Percentiles rank a stretch among this genome's conserved stretches.
Evolutionary conservation across 1,140 invertebrate genomes (phyloP).

Genomic region (Drosophila arawakana): DNA sequence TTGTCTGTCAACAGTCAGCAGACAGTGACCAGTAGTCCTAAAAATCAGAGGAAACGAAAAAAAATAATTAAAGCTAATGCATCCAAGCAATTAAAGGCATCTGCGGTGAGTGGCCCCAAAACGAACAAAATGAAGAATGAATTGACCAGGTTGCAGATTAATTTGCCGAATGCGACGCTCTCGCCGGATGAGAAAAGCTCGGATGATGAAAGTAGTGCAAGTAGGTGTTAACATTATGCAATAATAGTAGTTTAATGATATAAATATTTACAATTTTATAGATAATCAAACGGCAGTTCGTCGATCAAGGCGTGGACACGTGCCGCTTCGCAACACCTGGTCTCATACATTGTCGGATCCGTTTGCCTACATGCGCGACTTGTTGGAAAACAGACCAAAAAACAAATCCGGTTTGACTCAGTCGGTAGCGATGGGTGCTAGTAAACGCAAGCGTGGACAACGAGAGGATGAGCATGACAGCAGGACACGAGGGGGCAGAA

Average conservation of each 20-base stretch:
- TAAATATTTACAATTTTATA: neutral
- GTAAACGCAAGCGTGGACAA: neutral
- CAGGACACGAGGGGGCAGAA: neutral
- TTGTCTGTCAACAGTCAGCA: neutral
- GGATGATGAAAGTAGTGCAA: constrained; percentile 1
- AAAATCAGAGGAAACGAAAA: neutral
- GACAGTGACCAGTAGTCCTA: neutral
- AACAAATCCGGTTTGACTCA: neutral
- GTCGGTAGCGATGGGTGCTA: neutral
- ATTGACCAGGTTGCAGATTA: constrained; percentile 10
- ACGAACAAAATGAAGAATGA: constrained; percentile 13
- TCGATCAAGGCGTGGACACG: constrained; percentile 65
- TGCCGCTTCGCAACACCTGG: constrained; percentile 57
- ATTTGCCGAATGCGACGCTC: neutral
- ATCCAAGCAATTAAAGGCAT: constrained; percentile 54
- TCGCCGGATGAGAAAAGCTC: neutral
- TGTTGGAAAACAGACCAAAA: neutral
- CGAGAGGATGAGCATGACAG: neutral
- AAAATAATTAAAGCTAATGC: neutral
- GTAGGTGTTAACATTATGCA: constrained; percentile 33
- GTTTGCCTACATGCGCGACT: neutral
- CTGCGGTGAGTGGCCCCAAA: too few species aligned
- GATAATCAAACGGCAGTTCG: constrained; percentile 37
- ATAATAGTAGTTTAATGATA: neutral
- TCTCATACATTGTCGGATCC: constrained; percentile 48